A percentile compares a stretch with the other conserved stretches of the same genome.
phyloP scores from a whole-genome alignment of 2,888 invertebrate species.

The Nudaria mundana region DNA sequence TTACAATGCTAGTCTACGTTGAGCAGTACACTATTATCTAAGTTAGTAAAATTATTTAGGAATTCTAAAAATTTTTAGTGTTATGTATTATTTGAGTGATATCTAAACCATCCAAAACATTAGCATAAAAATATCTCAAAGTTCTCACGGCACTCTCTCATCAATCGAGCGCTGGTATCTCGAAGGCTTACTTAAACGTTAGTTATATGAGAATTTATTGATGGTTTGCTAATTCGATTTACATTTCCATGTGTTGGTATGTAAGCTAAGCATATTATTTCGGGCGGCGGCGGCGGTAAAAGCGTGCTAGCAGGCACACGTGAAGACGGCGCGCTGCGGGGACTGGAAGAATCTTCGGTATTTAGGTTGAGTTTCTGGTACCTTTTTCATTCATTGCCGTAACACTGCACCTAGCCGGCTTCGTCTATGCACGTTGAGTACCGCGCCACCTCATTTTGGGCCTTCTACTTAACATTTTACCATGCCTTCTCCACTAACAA shows the following conservation, averaged over 20 bases:
- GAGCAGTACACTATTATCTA: slow-evolving; percentile 5
- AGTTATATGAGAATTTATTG: slow-evolving; percentile 39
- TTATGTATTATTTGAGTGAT: slow-evolving; percentile 20
- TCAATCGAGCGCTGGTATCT: slow-evolving; percentile 29
- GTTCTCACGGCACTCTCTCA: slow-evolving; percentile 33
- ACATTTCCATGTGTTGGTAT: slow-evolving; percentile 59
- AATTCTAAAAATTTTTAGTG: slow-evolving; percentile 10
- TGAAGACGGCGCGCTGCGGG: slow-evolving; percentile 57
- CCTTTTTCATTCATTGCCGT: slow-evolving; percentile 77
- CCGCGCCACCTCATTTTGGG: slow-evolving; percentile 31
- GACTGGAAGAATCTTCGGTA: slow-evolving; percentile 74
- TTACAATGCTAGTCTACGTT: slow-evolving; percentile 1
- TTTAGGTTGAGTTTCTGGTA: slow-evolving; percentile 79
- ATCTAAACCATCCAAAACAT: slow-evolving; percentile 28
- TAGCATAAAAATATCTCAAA: slow-evolving; percentile 27
- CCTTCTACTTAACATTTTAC: slow-evolving; percentile 51
- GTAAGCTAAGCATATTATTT: slow-evolving; percentile 68
- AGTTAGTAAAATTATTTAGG: slow-evolving; percentile 8
- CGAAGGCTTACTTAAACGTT: slow-evolving; percentile 38
- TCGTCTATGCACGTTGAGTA: slow-evolving; percentile 22
- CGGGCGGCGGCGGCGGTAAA: slow-evolving; percentile 66
- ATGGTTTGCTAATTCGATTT: slow-evolving; percentile 58
- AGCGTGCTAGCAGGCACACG: slow-evolving; percentile 67
- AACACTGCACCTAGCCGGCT: slow-evolving; percentile 67
- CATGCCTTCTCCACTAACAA: slow-evolving; percentile 55